Conservation (phyloP, 2,797 vertebrate species). For the Microctenopoma lineatum region DNA sequence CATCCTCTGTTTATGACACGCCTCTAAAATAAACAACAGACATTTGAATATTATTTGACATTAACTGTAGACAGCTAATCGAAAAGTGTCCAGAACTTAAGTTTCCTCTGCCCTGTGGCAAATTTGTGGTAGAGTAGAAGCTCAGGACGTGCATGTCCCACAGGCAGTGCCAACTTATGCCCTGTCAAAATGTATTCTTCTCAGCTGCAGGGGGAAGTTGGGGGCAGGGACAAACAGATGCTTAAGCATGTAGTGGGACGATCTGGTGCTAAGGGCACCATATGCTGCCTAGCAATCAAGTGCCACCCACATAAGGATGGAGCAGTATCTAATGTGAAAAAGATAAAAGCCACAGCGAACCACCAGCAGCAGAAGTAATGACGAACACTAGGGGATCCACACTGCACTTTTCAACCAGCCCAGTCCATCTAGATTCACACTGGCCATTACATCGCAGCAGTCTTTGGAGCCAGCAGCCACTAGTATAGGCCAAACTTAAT, state of each 20-base stretch:
- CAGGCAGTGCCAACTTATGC: slow-evolving; percentile 36
- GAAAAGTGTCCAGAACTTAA: neutral
- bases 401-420: slow-evolving; percentile 60
- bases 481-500: slow-evolving; percentile 3
- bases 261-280: slow-evolving; percentile 71
- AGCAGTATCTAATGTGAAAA: slow-evolving; percentile 72
- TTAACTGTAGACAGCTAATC: neutral
- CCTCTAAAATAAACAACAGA: neutral
- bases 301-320: slow-evolving; percentile 72
- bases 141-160: slow-evolving; percentile 6
- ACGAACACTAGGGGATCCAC: slow-evolving; percentile 62
- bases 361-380: slow-evolving; percentile 66
- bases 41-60: neutral
- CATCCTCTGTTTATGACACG: neutral
- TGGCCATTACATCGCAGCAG: slow-evolving; percentile 34
- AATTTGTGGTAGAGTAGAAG: slow-evolving; percentile 15
- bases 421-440: slow-evolving; percentile 72
- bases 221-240: slow-evolving; percentile 55
- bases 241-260: slow-evolving; percentile 71
- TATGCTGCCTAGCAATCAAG: slow-evolving; percentile 78
- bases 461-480: slow-evolving; percentile 39
- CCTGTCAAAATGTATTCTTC: slow-evolving; percentile 49
- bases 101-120: slow-evolving; percentile 21
- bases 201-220: slow-evolving; percentile 44
- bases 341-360: slow-evolving; percentile 71